Evolutionary conservation across 2,888 invertebrate genomes (phyloP).

Genomic region (Zaprionus bogoriensis): DNA sequence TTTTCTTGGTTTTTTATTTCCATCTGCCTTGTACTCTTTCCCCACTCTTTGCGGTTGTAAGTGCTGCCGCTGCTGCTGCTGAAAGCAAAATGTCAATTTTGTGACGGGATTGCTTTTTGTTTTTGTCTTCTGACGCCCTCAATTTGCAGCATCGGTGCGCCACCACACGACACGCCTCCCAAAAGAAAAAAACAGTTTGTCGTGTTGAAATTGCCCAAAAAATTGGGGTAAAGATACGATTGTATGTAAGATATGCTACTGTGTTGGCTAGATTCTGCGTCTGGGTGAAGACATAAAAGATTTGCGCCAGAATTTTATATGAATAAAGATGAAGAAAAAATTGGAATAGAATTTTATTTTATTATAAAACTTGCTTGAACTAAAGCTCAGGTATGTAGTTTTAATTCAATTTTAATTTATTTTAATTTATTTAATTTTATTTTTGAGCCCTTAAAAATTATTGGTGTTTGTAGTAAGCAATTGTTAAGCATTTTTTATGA

Average conservation of each 20-base stretch:
- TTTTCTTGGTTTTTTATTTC: neutral
- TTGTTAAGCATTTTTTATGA: no score
- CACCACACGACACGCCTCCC: slow-evolving; percentile 41
- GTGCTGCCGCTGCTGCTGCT: slow-evolving; percentile 38
- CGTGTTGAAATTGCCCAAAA: slow-evolving; percentile 4
- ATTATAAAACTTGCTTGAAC: no score
- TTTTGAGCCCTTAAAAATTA: no score
- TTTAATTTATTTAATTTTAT: no score
- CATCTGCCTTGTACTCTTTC: neutral
- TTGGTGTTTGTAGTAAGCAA: no score
- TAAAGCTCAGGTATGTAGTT: no score
- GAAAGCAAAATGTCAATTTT: slow-evolving; percentile 75
- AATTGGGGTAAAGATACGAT: neutral
- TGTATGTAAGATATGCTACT: neutral
- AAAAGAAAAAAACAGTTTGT: neutral
- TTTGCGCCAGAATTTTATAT: no score
- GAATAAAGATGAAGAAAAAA: no score
- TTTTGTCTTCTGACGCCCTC: slow-evolving; percentile 71
- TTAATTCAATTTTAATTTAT: no score
- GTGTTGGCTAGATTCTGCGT: no score
- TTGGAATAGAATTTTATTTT: no score
- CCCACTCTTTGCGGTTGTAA: neutral
- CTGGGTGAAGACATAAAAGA: no score
- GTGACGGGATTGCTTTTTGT: slow-evolving; percentile 71
- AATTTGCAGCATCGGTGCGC: slow-evolving; percentile 50